Base-by-base conservation (phyloP, 2,888 invertebrate species). In the Caenorhabditis sp. region DNA sequence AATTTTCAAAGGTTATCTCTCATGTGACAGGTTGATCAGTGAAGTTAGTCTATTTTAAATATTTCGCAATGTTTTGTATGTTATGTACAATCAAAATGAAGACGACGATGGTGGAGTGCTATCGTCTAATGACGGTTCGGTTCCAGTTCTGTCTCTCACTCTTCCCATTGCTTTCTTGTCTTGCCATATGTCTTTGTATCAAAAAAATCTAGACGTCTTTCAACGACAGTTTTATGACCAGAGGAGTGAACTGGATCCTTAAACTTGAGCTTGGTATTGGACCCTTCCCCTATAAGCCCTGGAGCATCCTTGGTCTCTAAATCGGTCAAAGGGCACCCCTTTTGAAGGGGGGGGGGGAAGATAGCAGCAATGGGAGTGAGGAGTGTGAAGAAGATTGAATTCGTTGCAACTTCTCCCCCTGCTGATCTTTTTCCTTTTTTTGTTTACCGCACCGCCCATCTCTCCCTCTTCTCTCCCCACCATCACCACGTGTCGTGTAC, bases 381-480 rank as follows among this genome's bases (percentile, higher is more conserved):
- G 13, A 56, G 32, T 35, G n/a, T 56, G 56, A 56, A 56, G 28
- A 56, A 28, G 56, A 56, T 56, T 56, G 28, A 32, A 32, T 56
- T 56, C 56, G 18, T 28, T 55, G 26, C 28, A 53, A 53, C 18
- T 53, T n/a, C 8, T 26, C 28, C 40, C 47, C 51, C 53, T 24
- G 9, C 51, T 15, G 47, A 55, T 55, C n/a, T 55, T 32, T 47
- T 22, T 40, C 9, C 28, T 53, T 47, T 55, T 65, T 60, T 65
- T 67, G 53, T 76, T 76, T 76, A 76, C 76, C 67, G 60, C 74
- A 40, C 67, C 74, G 76, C 76, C 67, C 76, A 61, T 74, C 74
- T 44, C 51, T 58, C 47, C 26, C 40, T 18, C 47, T 47, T 37
- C 6, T 40, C 51, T 58, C 53, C 55, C 20, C n/a, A 55, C 37